Base-by-base conservation (phyloP, 2,797 vertebrate genomes). In the Urophycis tenuis region DNA sequence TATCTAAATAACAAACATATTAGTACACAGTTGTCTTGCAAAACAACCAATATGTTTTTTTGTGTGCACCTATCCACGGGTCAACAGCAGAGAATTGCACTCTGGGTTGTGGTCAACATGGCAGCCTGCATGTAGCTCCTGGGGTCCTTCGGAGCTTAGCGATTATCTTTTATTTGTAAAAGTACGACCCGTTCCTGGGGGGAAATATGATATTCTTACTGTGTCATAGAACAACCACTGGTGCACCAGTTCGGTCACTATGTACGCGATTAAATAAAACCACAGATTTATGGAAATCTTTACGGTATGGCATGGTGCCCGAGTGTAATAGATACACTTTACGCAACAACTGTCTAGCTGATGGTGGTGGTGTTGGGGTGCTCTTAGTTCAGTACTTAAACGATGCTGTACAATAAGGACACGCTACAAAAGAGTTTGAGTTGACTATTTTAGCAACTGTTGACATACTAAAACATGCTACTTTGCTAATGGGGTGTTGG, bases 101-200 rank as follows among this genome's bases (percentile, higher is more conserved):
- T 80, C 2, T 90, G 90, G 89, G 85, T 86, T 72, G 78, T 74
- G 78, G 70, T 82, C 85, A 93, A 92, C 34, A 94, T 94, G 93
- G 92, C 92, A 81, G 86, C 90, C 75, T 79, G 39, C 87, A 60
- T 78, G 76, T 77, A 82, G 74, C 30, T 71, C 35, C 76, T 78
- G 87, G 89, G 87, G 87, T 88, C 88, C 78, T 74, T 49, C 29
- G 81, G 60, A 84, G 82, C 29, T 83, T 87, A 87, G 45, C 53
- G 22, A 77, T 49, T 80, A 75, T 49, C 77, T 39, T 82, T 22
- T 15, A 74, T 64, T 12, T n/a, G 76, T 74, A 12, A 34, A 72
- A 0, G 73, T 74, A 22, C 70, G 75, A 2, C 73, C 25, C 8
- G 4, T 69, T 22, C 75, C 78, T 72, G 11, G 76, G 36, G 6